Evolutionary conservation across 53 echinoderm and acorn worm species (phyloP).

Genomic region (Luidia sarsii): DNA sequence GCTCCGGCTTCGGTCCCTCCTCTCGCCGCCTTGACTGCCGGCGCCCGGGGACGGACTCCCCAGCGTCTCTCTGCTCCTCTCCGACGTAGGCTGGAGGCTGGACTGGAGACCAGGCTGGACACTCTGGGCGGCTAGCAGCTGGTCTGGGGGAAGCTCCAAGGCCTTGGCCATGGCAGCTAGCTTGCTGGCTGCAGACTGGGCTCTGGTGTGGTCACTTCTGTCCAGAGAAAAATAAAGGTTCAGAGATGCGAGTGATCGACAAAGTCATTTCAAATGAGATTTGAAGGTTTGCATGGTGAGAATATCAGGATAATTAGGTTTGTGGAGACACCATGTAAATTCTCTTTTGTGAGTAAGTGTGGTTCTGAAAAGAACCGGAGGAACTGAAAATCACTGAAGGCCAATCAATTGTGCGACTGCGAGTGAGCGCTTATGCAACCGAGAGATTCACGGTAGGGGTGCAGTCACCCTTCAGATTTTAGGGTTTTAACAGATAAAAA

Average conservation of each 20-base stretch:
- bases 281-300: too few species aligned
- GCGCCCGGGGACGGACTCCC: neutral
- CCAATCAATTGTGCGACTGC: too few species aligned
- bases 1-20: neutral
- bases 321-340: too few species aligned
- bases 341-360: too few species aligned
- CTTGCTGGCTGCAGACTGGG: slow-evolving; percentile 46
- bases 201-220: slow-evolving; percentile 55
- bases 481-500: too few species aligned
- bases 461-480: too few species aligned
- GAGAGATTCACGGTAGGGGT: too few species aligned
- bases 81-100: neutral
- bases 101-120: neutral
- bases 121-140: neutral
- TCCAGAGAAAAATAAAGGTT: neutral
- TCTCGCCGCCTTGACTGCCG: neutral
- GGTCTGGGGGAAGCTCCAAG: slow-evolving; percentile 57
- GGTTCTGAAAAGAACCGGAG: too few species aligned
- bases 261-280: neutral
- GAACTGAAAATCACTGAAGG: too few species aligned
- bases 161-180: slow-evolving; percentile 68
- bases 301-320: too few species aligned
- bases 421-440: too few species aligned
- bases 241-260: too few species aligned
- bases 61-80: neutral